Conservation (phyloP, 64 coral and sea anemone species). For the Dendronephthya gigantea region DNA sequence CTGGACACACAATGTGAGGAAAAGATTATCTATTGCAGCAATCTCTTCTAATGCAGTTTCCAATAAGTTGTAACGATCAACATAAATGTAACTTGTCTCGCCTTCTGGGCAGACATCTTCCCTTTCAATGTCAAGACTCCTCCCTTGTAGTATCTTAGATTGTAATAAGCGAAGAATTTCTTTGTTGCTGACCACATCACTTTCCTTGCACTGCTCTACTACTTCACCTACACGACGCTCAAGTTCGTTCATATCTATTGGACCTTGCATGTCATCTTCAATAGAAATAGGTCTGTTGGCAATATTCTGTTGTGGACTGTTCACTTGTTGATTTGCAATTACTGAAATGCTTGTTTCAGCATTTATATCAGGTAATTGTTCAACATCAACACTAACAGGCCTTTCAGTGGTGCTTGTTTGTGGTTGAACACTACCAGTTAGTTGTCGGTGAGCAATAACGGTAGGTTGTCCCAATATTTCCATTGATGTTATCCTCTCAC, state of each 20-base stretch:
- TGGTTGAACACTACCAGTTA: background rate
- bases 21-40: background rate
- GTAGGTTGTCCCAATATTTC: background rate
- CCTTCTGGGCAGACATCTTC: constrained; percentile 25
- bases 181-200: background rate
- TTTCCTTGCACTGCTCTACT: constrained; percentile 33
- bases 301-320: background rate
- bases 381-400: background rate
- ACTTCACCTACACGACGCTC: constrained; percentile 10
- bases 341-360: background rate
- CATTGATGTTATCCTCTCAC: background rate
- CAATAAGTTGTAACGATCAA: constrained; percentile 20
- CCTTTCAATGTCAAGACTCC: constrained; percentile 29
- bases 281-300: background rate
- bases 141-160: constrained; percentile 9
- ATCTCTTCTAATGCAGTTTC: constrained; percentile 31
- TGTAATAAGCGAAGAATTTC: constrained; percentile 1
- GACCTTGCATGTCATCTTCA: constrained; percentile 12
- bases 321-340: background rate
- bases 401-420: background rate
- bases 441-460: background rate
- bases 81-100: constrained; percentile 20
- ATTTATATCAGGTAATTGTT: background rate
- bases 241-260: constrained; percentile 17
- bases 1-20: constrained; percentile 24